A percentile compares a stretch with the other conserved stretches of the same genome.
These are phyloP conservation scores for Lichenostomus cassidix DNA, from an alignment of 2,113 vertebrate genomes.

Conservation along the genomic window DNA sequence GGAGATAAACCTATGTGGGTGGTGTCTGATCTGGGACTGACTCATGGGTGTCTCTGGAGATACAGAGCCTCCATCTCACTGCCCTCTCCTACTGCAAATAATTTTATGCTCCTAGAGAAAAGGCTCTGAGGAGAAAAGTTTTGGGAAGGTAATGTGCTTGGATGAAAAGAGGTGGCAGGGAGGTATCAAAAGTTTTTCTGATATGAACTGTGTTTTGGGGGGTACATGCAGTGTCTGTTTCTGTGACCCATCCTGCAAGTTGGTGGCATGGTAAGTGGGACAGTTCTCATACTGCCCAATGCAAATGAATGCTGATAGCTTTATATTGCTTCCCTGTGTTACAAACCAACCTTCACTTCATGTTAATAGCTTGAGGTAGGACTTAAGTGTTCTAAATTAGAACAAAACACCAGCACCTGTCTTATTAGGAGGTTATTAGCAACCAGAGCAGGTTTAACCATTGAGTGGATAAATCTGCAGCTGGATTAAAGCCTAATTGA, in stretches of 20 bases:
- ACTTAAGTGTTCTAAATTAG: neutral
- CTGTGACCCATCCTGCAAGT: neutral
- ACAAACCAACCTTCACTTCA: neutral
- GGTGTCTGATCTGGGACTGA: neutral
- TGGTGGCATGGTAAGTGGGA: neutral
- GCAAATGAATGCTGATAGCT: neutral
- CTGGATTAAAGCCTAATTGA: conserved; percentile 35
- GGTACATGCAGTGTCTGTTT: neutral
- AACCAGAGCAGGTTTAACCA: neutral
- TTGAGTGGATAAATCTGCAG: neutral
- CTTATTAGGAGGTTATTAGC: conserved; percentile 2
- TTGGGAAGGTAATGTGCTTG: neutral
- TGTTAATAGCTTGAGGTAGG: neutral
- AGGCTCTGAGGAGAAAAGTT: neutral
- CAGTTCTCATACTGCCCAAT: neutral
- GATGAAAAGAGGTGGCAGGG: neutral
- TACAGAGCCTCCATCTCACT: neutral
- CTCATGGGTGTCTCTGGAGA: neutral
- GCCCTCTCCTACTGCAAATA: neutral
- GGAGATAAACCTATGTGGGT: neutral
- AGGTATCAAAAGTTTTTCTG: neutral
- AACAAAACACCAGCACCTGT: neutral
- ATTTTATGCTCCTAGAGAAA: neutral
- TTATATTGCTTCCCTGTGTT: neutral
- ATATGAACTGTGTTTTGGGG: neutral